Percentiles rank a stretch among this genome's conserved stretches.
Evolutionary conservation across 2,113 vertebrate genomes (phyloP).

Genomic region (Periophthalmus modestus): DNA sequence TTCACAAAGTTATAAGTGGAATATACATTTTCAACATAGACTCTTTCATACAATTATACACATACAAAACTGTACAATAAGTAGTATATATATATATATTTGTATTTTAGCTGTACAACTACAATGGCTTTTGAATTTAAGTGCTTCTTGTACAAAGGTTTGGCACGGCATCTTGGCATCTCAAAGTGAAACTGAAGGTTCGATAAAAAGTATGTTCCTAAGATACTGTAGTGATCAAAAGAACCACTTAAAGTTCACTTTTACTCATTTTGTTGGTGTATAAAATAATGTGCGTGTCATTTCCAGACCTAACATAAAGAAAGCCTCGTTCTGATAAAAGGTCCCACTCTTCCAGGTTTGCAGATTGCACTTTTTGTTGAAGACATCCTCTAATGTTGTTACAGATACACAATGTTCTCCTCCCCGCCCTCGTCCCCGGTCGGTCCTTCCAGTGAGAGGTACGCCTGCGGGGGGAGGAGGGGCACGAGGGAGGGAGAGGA

Average conservation of each 20-base stretch:
- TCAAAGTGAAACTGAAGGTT: no score
- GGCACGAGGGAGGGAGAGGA: slow-evolving; percentile 62
- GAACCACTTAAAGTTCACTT: neutral
- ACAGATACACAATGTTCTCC: slow-evolving; percentile 75
- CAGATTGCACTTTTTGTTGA: neutral
- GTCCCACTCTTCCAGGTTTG: slow-evolving; percentile 18
- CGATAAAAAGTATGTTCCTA: no score
- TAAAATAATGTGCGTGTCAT: neutral
- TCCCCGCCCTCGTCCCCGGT: slow-evolving; percentile 65
- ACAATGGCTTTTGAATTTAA: slow-evolving; percentile 36
- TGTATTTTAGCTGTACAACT: slow-evolving; percentile 3
- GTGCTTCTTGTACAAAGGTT: slow-evolving; percentile 43
- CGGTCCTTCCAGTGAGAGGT: slow-evolving; percentile 69
- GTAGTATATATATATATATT: slow-evolving; percentile 14
- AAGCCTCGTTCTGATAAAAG: slow-evolving; percentile 13
- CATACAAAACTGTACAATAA: slow-evolving; percentile 50
- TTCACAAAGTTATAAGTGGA: slow-evolving; percentile 43
- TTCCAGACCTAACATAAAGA: slow-evolving; percentile 10
- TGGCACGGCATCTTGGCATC: slow-evolving; percentile 21
- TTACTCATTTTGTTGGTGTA: neutral
- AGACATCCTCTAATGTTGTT: slow-evolving; percentile 20
- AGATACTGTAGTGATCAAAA: neutral
- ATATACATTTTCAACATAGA: slow-evolving; percentile 47
- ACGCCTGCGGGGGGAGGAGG: slow-evolving; percentile 61
- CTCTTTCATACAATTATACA: slow-evolving; percentile 61